Evolutionary conservation across 1,140 invertebrate species (phyloP).

Genomic region (Lepidurus packardi): DNA sequence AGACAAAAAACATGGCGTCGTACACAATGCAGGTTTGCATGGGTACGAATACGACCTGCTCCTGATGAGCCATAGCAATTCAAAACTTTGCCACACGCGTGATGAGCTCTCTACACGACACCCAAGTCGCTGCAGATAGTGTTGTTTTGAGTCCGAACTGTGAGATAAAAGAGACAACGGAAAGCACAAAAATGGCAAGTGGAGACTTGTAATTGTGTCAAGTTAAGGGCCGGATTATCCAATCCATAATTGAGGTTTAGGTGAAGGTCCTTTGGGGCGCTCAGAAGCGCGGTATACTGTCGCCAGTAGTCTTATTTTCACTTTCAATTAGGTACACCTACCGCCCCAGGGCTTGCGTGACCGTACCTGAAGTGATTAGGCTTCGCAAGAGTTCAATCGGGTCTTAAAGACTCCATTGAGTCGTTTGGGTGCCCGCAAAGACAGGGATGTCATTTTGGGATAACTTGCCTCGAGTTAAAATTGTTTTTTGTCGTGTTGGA

Average conservation of each 20-base stretch:
- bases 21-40: background rate
- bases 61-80: background rate
- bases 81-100: background rate
- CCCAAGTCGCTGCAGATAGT: background rate
- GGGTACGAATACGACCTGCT: background rate
- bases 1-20: background rate
- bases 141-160: background rate
- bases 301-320: background rate
- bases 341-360: background rate
- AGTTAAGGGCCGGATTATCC: too few relatives aligned
- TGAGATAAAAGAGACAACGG: background rate
- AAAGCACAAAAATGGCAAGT: too few relatives aligned
- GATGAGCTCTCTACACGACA: background rate
- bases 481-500: too few relatives aligned
- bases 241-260: background rate
- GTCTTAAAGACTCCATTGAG: too few relatives aligned
- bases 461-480: too few relatives aligned
- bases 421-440: too few relatives aligned
- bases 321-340: background rate
- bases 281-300: background rate
- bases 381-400: too few relatives aligned
- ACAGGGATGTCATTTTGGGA: too few relatives aligned
- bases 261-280: background rate
- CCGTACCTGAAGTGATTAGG: background rate
- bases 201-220: too few relatives aligned